Evolutionary conservation across 2,113 vertebrate species (phyloP), one percentile per base, ranked within the genome.

Genomic region (Protobothrops mucrosquamatus): DNA sequence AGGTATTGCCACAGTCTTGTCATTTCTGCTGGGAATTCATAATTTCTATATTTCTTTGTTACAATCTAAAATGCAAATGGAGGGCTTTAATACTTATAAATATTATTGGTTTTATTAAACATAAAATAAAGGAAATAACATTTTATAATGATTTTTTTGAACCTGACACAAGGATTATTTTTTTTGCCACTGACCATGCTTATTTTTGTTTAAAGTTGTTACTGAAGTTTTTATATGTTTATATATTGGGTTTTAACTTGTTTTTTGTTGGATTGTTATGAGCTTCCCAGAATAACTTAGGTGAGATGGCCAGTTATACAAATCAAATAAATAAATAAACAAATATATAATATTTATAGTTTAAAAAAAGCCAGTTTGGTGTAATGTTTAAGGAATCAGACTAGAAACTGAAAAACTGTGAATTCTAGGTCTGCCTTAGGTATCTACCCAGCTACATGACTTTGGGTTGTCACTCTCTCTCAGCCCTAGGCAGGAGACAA

Each of bases 41-140:
- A 99, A 97, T 99, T 98, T 52, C 99, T 98, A 95, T 99, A 99
- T 96, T 98, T 99, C 97, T 99, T 99, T 85, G 98, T 97, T 1
- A 99, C 99, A 6, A 99, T 98, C 99, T 99, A 91, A 55, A 93
- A 95, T 85, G 94, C 93, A 97, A 93, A 61, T 6, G 39, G 55
- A 15, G 24, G 11, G 61, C 12, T 55, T 0, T 3, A 54, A 51
- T 51, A 81, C 52, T 39, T 57, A 23, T 18, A n/a, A 34, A 4
- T 5, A 85, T 86, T 92, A 14, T 86, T 89, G 51, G 64, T 59
- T 64, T 92, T 26, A 20, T 24, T 48, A 52, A 0, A 0, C 3
- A 56, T 64, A 93, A 6, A 56, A 0, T 91, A 39, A n/a, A 91
- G 89, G 81, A 15, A 5, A 91, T 10, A 88, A 5, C 57, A 91